Percentiles rank a stretch among this genome's conserved stretches.
These are phyloP conservation scores for Pogonophryne albipinna DNA, from an alignment of 2,797 vertebrate species.

Conservation along the genomic window DNA sequence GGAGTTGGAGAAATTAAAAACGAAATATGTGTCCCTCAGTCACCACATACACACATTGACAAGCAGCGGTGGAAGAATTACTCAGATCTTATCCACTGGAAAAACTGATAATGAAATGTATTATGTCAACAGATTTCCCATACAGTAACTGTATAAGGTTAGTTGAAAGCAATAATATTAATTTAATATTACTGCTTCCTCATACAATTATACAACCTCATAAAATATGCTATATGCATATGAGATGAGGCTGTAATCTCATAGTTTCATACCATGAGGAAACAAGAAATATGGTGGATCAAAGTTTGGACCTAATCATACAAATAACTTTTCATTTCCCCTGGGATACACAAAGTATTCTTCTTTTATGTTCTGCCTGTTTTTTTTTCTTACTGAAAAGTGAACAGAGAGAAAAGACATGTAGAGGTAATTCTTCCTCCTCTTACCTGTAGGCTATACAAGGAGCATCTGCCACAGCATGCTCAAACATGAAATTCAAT, in stretches of 20 bases:
- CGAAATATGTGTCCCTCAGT: constrained; percentile 29
- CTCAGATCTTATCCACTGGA: too few species aligned
- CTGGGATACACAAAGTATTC: constrained; percentile 27
- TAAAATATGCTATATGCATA: neutral
- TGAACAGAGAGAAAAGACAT: constrained; percentile 47
- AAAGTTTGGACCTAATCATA: constrained; percentile 29
- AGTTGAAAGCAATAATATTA: too few species aligned
- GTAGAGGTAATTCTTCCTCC: constrained; percentile 17
- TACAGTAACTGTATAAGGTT: too few species aligned
- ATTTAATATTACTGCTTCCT: too few species aligned
- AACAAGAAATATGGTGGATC: constrained; percentile 13
- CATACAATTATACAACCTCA: too few species aligned
- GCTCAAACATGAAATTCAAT: constrained; percentile 64
- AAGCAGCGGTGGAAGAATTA: too few species aligned
- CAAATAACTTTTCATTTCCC: constrained; percentile 21
- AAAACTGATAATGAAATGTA: too few species aligned
- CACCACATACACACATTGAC: constrained; percentile 35
- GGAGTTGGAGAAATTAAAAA: constrained; percentile 55
- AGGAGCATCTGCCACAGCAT: constrained; percentile 54
- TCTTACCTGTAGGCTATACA: constrained; percentile 60
- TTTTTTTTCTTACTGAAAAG: constrained; percentile 9
- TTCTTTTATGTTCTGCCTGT: constrained; percentile 28
- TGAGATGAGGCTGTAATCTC: constrained; percentile 15
- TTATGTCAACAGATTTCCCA: too few species aligned
- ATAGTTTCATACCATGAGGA: constrained; percentile 20